Conservation (phyloP, 2,888 invertebrate genomes). For the Eubasilissa splendida region DNA sequence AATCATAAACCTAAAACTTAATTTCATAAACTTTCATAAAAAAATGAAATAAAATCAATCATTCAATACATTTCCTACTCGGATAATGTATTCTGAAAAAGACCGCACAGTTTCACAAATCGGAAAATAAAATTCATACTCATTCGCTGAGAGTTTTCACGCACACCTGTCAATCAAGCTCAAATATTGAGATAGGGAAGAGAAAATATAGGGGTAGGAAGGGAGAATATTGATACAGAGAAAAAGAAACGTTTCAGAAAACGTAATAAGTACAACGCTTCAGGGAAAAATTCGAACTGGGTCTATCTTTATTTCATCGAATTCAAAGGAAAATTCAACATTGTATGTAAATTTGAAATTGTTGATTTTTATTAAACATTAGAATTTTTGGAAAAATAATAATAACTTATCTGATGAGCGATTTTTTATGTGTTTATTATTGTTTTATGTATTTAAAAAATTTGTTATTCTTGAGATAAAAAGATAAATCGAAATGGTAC, state of each 20-base stretch:
- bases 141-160: neutral
- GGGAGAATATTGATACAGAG: neutral
- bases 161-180: conserved; percentile 12
- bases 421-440: too few relatives aligned
- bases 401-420: too few relatives aligned
- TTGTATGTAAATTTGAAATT: neutral
- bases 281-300: neutral
- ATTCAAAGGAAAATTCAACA: neutral
- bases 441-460: too few relatives aligned
- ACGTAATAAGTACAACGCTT: neutral
- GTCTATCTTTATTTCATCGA: neutral
- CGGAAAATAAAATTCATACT: conserved; percentile 1
- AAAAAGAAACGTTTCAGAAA: neutral
- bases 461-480: too few relatives aligned
- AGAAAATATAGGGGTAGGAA: neutral
- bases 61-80: too few relatives aligned
- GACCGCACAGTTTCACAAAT: neutral
- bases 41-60: too few relatives aligned
- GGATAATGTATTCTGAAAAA: neutral
- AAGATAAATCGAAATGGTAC: too few relatives aligned
- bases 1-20: too few relatives aligned
- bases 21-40: too few relatives aligned
- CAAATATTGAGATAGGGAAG: neutral
- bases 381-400: neutral
- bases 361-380: neutral